A percentile compares a stretch with the other conserved stretches of the same genome.
These are phyloP conservation scores for Cephalophus harveyi DNA, from an alignment of 2,113 vertebrate genomes.

Conservation along the genomic window DNA sequence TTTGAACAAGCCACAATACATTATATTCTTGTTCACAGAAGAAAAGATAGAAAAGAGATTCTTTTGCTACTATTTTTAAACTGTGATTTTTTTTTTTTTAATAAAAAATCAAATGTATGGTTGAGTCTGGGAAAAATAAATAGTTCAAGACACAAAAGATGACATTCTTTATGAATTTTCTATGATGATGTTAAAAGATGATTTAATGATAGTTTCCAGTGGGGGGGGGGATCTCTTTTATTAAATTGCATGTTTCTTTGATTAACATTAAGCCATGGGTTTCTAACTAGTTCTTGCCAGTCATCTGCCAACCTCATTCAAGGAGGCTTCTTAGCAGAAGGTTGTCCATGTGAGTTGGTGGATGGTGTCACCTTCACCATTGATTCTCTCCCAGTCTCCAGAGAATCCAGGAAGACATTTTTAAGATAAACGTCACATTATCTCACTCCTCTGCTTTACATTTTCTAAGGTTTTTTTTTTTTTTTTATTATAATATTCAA, in stretches of 20 bases:
- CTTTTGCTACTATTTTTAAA: slow-evolving; percentile 47
- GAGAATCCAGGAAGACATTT: neutral
- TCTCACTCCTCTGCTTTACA: neutral
- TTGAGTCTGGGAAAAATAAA: slow-evolving; percentile 34
- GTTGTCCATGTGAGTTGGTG: neutral
- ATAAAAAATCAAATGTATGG: neutral
- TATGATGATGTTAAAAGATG: neutral
- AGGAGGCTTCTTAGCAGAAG: neutral
- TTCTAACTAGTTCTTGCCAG: neutral
- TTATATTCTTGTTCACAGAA: slow-evolving; percentile 27
- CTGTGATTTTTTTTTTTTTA: neutral
- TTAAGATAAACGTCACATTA: neutral
- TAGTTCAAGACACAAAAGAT: slow-evolving; percentile 42
- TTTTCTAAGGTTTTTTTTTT: neutral
- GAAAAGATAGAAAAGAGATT: neutral
- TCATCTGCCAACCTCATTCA: neutral
- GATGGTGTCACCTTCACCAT: neutral
- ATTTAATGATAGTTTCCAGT: slow-evolving; percentile 37
- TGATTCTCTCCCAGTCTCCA: neutral
- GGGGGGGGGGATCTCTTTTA: neutral
- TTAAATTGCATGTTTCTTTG: slow-evolving; percentile 44
- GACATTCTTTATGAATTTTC: slow-evolving; percentile 16
- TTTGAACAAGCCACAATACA: slow-evolving; percentile 46
- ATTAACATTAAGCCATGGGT: neutral
- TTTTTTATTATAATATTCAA: neutral